Percentiles rank a stretch among this genome's conserved stretches.
phyloP scores from a whole-genome alignment of 2,113 vertebrate species.

The Gasterosteus aculeatus region DNA sequence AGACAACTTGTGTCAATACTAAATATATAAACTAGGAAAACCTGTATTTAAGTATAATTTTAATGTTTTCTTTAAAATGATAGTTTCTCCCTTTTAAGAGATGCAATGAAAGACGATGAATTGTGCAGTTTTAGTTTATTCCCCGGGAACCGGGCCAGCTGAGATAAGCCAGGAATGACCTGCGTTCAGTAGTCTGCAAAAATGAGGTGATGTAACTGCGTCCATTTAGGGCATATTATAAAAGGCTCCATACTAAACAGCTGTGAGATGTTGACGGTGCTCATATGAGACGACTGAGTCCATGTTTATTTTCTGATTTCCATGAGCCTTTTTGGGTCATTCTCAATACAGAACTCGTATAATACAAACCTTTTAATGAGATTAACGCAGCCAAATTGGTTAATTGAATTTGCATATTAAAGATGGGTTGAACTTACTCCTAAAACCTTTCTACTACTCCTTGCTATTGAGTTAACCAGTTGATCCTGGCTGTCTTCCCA shows the following conservation, averaged over 20 bases:
- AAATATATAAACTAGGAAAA: not conserved
- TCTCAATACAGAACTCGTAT: slow-evolving; percentile 39
- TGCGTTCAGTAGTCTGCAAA: slow-evolving; percentile 23
- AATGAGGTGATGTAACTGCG: slow-evolving; percentile 39
- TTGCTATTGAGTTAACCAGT: not conserved
- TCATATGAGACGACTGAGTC: slow-evolving; percentile 28
- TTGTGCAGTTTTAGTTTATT: not conserved
- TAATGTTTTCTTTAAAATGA: not conserved
- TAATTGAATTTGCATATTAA: slow-evolving; percentile 13
- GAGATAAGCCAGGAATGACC: not conserved
- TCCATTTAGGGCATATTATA: slow-evolving; percentile 38
- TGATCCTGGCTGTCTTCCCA: not conserved
- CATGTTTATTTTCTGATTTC: slow-evolving; percentile 31
- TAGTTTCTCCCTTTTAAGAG: not conserved
- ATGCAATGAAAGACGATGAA: too few species aligned
- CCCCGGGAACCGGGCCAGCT: slow-evolving; percentile 14
- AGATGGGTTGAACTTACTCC: not conserved
- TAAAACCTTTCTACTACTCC: not conserved
- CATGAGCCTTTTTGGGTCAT: slow-evolving; percentile 43
- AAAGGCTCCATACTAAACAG: slow-evolving; percentile 54
- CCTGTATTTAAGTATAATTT: not conserved
- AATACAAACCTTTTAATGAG: slow-evolving; percentile 21
- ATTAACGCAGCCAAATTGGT: slow-evolving; percentile 21
- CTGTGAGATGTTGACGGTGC: slow-evolving; percentile 45
- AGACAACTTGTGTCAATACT: not conserved